These are phyloP conservation scores for Podabrus alpinus DNA, from an alignment of 2,888 invertebrate genomes.

Conservation along the genomic window DNA sequence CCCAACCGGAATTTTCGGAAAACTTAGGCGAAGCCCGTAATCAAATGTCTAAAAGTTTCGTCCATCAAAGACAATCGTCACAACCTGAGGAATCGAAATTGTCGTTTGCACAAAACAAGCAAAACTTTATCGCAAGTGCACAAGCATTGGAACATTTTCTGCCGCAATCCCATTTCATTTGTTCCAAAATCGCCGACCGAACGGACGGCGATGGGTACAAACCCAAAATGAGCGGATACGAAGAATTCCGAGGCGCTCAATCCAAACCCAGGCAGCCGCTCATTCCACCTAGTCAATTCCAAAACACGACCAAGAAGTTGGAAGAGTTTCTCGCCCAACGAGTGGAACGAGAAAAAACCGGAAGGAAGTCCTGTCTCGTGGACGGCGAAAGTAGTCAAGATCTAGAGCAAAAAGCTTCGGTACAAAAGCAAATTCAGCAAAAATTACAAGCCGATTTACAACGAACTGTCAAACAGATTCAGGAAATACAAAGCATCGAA, in stretches of 20 bases:
- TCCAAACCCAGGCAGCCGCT: constrained; percentile 42
- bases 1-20: constrained; percentile 49
- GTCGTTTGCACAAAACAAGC: constrained; percentile 41
- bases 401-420: constrained; percentile 51
- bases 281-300: constrained; percentile 52
- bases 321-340: constrained; percentile 55
- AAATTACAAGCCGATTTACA: constrained; percentile 57
- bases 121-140: constrained; percentile 48
- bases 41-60: constrained; percentile 39
- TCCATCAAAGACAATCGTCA: constrained; percentile 49
- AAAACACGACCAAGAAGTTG: constrained; percentile 55
- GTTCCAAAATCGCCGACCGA: constrained; percentile 18
- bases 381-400: constrained; percentile 50
- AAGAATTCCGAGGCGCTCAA: constrained; percentile 38
- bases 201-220: constrained; percentile 25
- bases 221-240: constrained; percentile 38
- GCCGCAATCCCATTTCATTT: constrained; percentile 49
- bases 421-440: constrained; percentile 56
- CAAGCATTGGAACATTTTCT: constrained; percentile 53
- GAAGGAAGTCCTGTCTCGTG: constrained; percentile 43
- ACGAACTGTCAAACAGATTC: constrained; percentile 57
- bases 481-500: constrained; percentile 57
- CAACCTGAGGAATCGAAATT: constrained; percentile 45
- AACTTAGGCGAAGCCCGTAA: constrained; percentile 36
- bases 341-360: constrained; percentile 49